Evolutionary conservation across 2,888 invertebrate genomes (phyloP).

Genomic region (Phymatocera aterrima): DNA sequence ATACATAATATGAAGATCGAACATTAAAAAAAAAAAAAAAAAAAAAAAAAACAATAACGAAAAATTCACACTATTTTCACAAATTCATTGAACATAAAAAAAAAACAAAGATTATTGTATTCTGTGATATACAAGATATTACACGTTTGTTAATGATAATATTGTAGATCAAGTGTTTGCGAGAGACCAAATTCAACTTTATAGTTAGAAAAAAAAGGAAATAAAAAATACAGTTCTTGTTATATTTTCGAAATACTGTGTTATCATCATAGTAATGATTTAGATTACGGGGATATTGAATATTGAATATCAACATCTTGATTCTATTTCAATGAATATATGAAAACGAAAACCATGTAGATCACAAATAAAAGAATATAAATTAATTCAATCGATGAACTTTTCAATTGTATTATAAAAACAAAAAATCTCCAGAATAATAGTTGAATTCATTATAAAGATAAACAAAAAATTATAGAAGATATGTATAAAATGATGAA

Average conservation of each 20-base stretch:
- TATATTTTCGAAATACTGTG: background rate
- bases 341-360: background rate
- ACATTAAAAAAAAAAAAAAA: background rate
- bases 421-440: background rate
- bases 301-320: background rate
- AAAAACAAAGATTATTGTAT: conserved; percentile 23
- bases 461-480: background rate
- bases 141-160: conserved; percentile 7
- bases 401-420: too few species aligned
- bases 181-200: background rate
- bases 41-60: background rate
- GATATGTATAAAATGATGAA: background rate
- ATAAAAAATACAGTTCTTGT: background rate
- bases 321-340: background rate
- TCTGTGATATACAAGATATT: conserved; percentile 23
- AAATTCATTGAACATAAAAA: background rate
- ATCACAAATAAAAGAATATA: conserved; percentile 3
- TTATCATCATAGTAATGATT: background rate
- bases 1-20: background rate
- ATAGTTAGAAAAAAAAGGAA: background rate
- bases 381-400: background rate
- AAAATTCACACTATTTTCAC: conserved; percentile 35
- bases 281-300: background rate
- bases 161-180: background rate
- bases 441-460: background rate